Conservation (phyloP, 2,113 vertebrate species). For the Chauna torquata region DNA sequence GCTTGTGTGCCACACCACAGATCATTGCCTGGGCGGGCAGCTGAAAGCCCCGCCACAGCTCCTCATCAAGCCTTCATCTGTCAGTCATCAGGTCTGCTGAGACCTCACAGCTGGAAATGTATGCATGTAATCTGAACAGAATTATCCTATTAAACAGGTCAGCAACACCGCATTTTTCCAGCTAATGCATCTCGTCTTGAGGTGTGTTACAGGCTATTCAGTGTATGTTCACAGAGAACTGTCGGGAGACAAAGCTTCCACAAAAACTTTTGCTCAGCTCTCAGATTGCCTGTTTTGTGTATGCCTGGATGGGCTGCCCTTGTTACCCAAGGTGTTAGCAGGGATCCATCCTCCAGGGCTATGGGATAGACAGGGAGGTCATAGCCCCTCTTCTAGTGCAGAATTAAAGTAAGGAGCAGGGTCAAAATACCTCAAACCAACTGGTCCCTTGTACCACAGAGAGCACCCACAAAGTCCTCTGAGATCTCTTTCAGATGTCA, state of each 20-base stretch:
- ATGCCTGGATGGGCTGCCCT: neutral
- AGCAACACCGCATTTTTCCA: neutral
- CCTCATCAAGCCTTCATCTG: neutral
- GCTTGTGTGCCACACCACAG: neutral
- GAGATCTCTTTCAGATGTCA: neutral
- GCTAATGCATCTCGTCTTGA: neutral
- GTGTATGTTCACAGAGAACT: neutral
- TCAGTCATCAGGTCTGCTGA: neutral
- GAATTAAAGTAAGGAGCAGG: neutral
- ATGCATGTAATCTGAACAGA: neutral
- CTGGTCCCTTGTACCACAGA: neutral
- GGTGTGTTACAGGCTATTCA: neutral
- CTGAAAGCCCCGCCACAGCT: neutral
- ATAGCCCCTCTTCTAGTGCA: neutral
- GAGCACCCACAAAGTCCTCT: neutral
- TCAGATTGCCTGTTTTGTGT: neutral
- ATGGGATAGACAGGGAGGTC: neutral
- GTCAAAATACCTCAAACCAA: neutral
- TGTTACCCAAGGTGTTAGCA: neutral
- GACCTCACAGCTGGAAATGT: neutral
- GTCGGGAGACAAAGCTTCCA: neutral
- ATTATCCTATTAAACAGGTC: neutral
- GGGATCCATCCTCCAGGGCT: neutral
- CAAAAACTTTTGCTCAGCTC: neutral
- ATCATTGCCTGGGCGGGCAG: fast-evolving